These are phyloP conservation scores for Macroteleia sp. DNA, from an alignment of 2,888 invertebrate species.

Conservation along the genomic window DNA sequence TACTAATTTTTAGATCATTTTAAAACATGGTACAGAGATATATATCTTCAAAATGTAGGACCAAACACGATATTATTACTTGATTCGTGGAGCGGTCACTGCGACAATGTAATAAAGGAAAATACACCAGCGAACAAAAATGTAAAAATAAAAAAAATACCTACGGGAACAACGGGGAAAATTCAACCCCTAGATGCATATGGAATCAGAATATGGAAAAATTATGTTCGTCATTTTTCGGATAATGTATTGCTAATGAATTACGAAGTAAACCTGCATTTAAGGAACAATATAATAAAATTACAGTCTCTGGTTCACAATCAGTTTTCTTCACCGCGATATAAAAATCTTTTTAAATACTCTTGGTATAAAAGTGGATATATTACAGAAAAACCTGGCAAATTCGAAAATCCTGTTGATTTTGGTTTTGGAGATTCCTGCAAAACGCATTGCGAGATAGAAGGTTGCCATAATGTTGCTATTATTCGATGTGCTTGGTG, in stretches of 20 bases:
- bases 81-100: conserved; percentile 3
- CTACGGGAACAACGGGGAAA: conserved; percentile 24
- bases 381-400: neutral
- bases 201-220: conserved; percentile 46
- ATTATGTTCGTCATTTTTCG: conserved; percentile 49
- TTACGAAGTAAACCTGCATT: conserved; percentile 12
- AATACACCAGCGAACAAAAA: neutral
- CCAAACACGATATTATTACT: neutral
- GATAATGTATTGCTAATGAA: conserved; percentile 14
- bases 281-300: conserved; percentile 24
- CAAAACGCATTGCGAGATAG: conserved; percentile 5
- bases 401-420: conserved; percentile 8
- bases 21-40: no score
- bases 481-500: conserved; percentile 7
- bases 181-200: conserved; percentile 53
- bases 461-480: conserved; percentile 13
- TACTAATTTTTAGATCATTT: no score
- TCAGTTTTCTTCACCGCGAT: no score
- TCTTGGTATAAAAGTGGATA: conserved; percentile 5
- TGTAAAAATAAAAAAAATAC: conserved; percentile 13
- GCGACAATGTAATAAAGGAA: neutral
- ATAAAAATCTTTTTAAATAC: conserved; percentile 11
- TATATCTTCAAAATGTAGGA: neutral
- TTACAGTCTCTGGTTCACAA: conserved; percentile 15
- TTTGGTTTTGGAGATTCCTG: conserved; percentile 15